phyloP scores from a whole-genome alignment of 1,140 invertebrate genomes.

The Zaprionus taronus region DNA sequence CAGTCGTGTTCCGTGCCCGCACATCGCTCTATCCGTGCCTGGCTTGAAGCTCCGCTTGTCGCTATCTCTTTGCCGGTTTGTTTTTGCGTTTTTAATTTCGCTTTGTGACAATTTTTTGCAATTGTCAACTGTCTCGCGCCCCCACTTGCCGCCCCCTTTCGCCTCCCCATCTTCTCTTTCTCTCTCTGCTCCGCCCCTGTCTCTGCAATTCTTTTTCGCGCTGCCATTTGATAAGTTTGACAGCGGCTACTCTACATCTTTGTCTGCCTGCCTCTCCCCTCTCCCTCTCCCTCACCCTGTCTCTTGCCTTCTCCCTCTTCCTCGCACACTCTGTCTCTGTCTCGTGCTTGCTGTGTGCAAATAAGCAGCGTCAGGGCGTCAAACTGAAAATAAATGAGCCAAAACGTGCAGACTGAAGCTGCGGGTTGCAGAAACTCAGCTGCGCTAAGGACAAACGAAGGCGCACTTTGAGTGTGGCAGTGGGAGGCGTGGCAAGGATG shows the following conservation, averaged over 20 bases:
- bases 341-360: constrained; percentile 60
- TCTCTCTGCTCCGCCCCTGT: constrained; percentile 12
- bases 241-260: constrained; percentile 71
- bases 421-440: constrained; percentile 30
- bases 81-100: constrained; percentile 81
- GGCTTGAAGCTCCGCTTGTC: not conserved
- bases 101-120: constrained; percentile 72
- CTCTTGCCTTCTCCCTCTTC: not conserved
- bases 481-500: not conserved
- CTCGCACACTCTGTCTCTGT: constrained; percentile 7
- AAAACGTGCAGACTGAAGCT: constrained; percentile 62
- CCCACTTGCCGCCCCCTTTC: not conserved
- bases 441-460: not conserved
- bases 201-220: constrained; percentile 59
- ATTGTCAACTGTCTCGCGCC: constrained; percentile 64
- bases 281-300: not conserved
- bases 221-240: constrained; percentile 80
- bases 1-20: not conserved
- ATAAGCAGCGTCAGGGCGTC: constrained; percentile 79
- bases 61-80: constrained; percentile 45
- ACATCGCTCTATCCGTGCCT: not conserved
- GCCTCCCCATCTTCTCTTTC: not conserved
- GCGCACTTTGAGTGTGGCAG: not conserved
- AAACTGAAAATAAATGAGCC: constrained; percentile 82
- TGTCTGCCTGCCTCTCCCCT: constrained; percentile 21